Base-by-base conservation (phyloP, 2,888 invertebrate species). In the Melanargia galathea region DNA sequence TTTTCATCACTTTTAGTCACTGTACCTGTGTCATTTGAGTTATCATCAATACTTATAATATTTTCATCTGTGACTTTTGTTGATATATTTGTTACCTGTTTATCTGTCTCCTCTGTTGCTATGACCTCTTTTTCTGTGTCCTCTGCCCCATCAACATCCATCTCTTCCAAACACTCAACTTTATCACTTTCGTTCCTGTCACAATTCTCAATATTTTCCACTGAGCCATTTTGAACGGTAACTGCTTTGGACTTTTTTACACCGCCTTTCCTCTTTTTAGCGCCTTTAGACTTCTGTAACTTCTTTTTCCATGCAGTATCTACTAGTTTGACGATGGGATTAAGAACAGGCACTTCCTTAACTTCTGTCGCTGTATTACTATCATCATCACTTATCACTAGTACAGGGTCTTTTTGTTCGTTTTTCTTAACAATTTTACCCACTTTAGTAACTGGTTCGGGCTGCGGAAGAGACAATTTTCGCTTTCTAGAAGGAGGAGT, bases 311-410 rank as follows among this genome's bases (percentile, higher is more conserved):
- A 74, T 7, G 86, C 91, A 7, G 75, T 78, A 69, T 90, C 86
- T 4, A 92, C 88, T 60, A 92, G 71, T 69, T 87, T 89, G 1
- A 90, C 87, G 20, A 79, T 87, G 8, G 92, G 92, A 74, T 92
- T 90, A 2, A 81, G 67, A 67, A 82, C 85, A 1, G 73, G 75
- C 11, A 70, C 71, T 49, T 78, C 77, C 63, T 72, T 67, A 16
- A 66, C 60, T 57, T 71, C 74, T 55, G 72, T 62, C 57, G 60
- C 71, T 59, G 77, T 80, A 71, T 80, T 82, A 63, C 80, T 80
- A 10, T 90, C 90, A 60, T 90, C 90, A 63, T 92, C 92, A 73
- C 86, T 90, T 43, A 92, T 82, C 22, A 88, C 69, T 48, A 91
- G 80, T 11, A 79, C 64, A 16, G 43, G 18, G 40, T 81, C 82